phyloP scores from a whole-genome alignment of 2,888 invertebrate genomes.

The Sminthurides aquaticus region DNA sequence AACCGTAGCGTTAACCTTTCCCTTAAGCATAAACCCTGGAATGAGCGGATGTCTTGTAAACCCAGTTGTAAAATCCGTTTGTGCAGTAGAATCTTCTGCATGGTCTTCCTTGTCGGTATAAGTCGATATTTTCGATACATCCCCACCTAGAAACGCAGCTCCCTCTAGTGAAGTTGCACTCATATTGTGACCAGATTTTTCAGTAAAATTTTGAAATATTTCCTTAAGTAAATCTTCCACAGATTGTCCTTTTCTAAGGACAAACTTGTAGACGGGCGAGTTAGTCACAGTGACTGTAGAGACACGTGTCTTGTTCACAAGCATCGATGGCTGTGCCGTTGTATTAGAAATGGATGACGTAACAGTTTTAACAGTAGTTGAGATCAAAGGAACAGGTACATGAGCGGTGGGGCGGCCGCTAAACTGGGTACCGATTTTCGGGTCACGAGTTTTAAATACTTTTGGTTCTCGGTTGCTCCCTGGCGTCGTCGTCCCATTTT shows the following conservation, averaged over 20 bases:
- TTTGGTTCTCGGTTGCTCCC: conserved; percentile 18
- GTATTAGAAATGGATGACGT: neutral
- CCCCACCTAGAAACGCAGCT: neutral
- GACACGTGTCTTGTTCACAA: conserved; percentile 22
- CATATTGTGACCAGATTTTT: conserved; percentile 12
- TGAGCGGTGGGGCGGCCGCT: conserved; percentile 24
- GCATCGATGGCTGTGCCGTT: conserved; percentile 10
- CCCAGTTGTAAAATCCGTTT: neutral
- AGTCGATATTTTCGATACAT: neutral
- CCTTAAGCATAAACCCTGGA: neutral
- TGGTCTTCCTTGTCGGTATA: neutral
- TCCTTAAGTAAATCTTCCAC: conserved; percentile 44
- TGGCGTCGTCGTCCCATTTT: neutral
- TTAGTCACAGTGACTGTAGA: conserved; percentile 31
- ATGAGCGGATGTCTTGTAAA: neutral
- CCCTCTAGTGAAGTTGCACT: neutral
- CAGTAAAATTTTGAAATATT: conserved; percentile 42
- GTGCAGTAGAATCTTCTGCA: neutral
- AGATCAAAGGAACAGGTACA: conserved; percentile 36
- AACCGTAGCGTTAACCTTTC: neutral
- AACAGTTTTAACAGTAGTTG: neutral
- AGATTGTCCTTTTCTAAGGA: conserved; percentile 44
- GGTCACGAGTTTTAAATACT: conserved; percentile 27
- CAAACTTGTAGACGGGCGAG: conserved; percentile 45
- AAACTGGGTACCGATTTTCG: conserved; percentile 41